Evolutionary conservation across 2,797 vertebrate genomes (phyloP).

Genomic region (Decapterus maruadsi): DNA sequence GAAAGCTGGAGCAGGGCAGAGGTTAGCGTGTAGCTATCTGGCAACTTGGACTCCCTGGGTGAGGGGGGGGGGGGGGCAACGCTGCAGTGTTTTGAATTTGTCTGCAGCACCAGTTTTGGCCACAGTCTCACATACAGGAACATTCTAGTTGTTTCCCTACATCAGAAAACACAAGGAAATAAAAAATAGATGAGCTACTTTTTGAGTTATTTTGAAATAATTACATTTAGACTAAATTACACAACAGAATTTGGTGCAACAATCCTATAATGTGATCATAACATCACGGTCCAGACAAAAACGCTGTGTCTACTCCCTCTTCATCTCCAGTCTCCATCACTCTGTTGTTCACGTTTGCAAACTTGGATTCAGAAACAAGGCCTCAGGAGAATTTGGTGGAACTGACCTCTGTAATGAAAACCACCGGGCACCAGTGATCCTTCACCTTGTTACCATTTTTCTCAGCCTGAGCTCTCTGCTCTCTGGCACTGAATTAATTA

Average conservation of each 20-base stretch:
- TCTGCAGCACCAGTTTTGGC: too few species aligned
- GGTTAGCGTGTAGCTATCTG: too few species aligned
- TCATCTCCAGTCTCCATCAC: neutral
- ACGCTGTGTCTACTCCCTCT: neutral
- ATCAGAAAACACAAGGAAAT: neutral
- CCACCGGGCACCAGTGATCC: neutral
- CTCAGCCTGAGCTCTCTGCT: conserved; percentile 6
- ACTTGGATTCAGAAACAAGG: neutral
- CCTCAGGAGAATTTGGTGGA: too few species aligned
- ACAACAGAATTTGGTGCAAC: neutral
- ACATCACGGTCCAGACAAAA: neutral
- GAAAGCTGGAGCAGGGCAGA: too few species aligned
- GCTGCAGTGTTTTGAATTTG: too few species aligned
- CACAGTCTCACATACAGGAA: too few species aligned
- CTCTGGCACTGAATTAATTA: neutral
- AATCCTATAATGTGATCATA: neutral
- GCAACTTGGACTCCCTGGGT: too few species aligned
- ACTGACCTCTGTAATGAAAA: neutral
- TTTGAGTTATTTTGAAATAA: too few species aligned
- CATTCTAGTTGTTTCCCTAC: too few species aligned
- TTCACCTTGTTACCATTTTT: neutral
- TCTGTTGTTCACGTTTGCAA: neutral
- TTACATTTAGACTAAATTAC: neutral
- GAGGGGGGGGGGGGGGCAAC: too few species aligned
- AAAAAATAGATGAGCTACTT: neutral